Conservation (phyloP, 2,113 vertebrate species). For the Rhinopomastus cyanomelas region DNA sequence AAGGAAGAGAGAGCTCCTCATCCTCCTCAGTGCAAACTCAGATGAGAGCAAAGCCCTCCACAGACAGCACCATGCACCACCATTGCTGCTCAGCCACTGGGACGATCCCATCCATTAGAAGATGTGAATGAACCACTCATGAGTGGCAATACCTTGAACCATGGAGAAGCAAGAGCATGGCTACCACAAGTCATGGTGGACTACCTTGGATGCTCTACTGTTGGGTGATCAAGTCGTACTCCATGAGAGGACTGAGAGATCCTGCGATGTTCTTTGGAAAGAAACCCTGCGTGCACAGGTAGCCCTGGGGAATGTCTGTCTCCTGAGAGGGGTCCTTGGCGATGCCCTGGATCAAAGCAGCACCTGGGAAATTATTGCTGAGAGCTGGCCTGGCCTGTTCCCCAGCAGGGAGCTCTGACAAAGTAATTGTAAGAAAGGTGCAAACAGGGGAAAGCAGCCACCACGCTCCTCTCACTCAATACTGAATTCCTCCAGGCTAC, state of each 20-base stretch:
- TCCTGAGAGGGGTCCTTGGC: background rate
- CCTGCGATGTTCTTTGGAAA: background rate
- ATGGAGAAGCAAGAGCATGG: background rate
- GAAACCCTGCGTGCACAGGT: background rate
- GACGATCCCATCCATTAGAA: background rate
- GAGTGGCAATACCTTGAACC: background rate
- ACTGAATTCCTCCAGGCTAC: background rate
- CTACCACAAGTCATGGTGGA: background rate
- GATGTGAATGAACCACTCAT: accelerated
- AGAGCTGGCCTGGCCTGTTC: background rate
- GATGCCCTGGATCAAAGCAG: background rate
- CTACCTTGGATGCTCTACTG: background rate
- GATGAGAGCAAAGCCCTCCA: background rate
- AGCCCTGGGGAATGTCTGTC: background rate
- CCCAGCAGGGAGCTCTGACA: background rate
- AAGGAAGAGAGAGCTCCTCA: background rate
- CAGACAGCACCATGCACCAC: background rate
- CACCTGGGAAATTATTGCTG: background rate
- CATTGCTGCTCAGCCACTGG: background rate
- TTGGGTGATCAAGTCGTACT: background rate
- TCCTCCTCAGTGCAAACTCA: background rate
- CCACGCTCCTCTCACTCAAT: background rate
- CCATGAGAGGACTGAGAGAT: background rate
- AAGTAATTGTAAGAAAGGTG: background rate
- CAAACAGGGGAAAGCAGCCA: background rate